Conservation (phyloP, 2,797 vertebrate species). For the Odontamblyopus lacepedii region DNA sequence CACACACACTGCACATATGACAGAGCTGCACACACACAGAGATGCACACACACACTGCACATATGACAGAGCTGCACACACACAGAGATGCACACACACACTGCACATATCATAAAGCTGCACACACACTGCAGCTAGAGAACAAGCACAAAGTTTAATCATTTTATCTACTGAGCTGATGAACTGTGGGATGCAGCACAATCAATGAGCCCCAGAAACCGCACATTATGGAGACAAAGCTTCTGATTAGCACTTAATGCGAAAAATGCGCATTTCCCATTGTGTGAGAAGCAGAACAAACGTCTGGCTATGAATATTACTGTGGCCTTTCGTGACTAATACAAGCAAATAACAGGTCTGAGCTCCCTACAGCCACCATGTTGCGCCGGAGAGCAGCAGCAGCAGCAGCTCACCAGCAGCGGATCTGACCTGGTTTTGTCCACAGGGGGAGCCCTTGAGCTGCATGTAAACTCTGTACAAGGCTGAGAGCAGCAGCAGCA, state of each 20-base stretch:
- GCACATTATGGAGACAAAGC: conserved; percentile 58
- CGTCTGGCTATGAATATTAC: conserved; percentile 29
- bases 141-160: conserved; percentile 40
- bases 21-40: conserved; percentile 1
- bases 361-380: conserved; percentile 25
- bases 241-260: conserved; percentile 48
- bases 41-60: too few relatives aligned
- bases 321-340: conserved; percentile 37
- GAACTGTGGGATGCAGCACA: conserved; percentile 43
- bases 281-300: conserved; percentile 25
- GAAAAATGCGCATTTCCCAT: conserved; percentile 26
- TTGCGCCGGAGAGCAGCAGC: conserved; percentile 14
- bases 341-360: conserved; percentile 45
- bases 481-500: background rate
- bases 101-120: conserved; percentile 5
- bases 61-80: background rate
- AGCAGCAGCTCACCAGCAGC: conserved; percentile 22
- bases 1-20: background rate
- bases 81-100: conserved; percentile 8
- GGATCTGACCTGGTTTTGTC: conserved; percentile 35
- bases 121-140: background rate
- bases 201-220: conserved; percentile 54
- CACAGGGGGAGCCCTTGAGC: conserved; percentile 72
- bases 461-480: conserved; percentile 27
- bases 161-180: conserved; percentile 48